Conservation (phyloP, 64 coral and sea anemone genomes). For the Montipora cactus region DNA sequence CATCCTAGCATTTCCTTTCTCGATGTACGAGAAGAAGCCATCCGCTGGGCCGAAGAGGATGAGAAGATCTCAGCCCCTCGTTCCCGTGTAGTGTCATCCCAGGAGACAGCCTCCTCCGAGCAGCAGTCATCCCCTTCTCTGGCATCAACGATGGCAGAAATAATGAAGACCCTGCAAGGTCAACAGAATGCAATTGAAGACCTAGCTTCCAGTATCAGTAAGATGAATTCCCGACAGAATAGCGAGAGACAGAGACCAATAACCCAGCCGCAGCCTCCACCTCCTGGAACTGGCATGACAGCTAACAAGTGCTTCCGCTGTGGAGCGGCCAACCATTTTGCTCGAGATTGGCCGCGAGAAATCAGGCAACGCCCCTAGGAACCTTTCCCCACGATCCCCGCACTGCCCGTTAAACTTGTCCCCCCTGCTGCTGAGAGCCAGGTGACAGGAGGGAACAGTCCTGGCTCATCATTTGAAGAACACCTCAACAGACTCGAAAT, state of each 20-base stretch:
- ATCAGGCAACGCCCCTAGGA: background rate
- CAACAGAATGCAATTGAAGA: conserved; percentile 14
- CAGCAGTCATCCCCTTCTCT: no score
- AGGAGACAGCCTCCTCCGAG: no score
- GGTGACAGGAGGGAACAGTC: conserved; percentile 32
- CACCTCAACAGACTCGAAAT: no score
- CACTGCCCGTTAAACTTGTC: conserved; percentile 32
- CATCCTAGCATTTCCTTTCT: conserved; percentile 37
- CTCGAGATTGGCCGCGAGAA: background rate
- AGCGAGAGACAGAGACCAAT: background rate
- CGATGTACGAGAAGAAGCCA: conserved; percentile 58
- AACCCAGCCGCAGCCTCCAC: background rate
- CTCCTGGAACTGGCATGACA: background rate
- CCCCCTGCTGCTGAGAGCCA: conserved; percentile 41
- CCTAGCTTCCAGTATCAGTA: background rate
- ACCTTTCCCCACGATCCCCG: background rate
- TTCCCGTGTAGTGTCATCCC: no score
- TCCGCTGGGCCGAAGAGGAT: conserved; percentile 66
- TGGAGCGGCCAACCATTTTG: background rate
- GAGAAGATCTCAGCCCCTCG: background rate
- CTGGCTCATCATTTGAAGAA: background rate
- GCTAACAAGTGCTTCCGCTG: background rate
- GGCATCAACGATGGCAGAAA: background rate
- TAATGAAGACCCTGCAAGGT: conserved; percentile 22
- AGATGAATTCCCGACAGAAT: background rate